A percentile compares a stretch with the other conserved stretches of the same genome.
These are phyloP conservation scores for Cryptotermes secundus DNA, from an alignment of 1,140 invertebrate genomes.

Conservation along the genomic window DNA sequence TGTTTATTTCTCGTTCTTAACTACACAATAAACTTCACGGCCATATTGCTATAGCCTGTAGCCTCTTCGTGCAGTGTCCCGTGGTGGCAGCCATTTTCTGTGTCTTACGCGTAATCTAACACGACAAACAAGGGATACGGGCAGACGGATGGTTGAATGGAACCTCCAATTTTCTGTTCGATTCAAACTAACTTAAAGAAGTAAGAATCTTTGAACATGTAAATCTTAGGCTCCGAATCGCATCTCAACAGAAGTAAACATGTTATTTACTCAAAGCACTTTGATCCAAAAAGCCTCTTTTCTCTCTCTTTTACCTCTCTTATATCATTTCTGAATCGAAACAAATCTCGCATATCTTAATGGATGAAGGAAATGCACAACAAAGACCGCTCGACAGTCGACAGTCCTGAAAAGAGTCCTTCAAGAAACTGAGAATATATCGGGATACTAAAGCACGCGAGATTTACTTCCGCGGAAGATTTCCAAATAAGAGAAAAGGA, in stretches of 20 bases:
- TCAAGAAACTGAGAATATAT: too few relatives aligned
- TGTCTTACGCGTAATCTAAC: conserved; percentile 3
- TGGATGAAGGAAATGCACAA: neutral
- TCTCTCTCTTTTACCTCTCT: neutral
- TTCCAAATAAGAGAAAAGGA: too few relatives aligned
- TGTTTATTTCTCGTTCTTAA: too few relatives aligned
- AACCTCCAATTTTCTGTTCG: conserved; percentile 21
- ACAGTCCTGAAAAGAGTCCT: too few relatives aligned
- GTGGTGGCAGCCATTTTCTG: neutral
- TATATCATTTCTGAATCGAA: neutral
- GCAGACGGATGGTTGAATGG: conserved; percentile 12
- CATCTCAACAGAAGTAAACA: conserved; percentile 19
- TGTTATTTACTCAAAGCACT: conserved; percentile 24
- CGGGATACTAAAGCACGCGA: too few relatives aligned
- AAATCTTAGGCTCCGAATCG: neutral
- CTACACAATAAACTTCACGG: too few relatives aligned
- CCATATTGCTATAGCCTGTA: too few relatives aligned
- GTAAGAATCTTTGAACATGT: conserved; percentile 17
- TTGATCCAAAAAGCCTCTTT: neutral
- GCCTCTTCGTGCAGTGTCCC: too few relatives aligned
- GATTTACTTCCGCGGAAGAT: too few relatives aligned
- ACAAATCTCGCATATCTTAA: neutral
- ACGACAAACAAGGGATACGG: conserved; percentile 22
- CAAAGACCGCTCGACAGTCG: neutral
- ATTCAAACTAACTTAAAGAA: conserved; percentile 25